These are phyloP conservation scores for Trachymyrmex cornetzi DNA, from an alignment of 1,140 invertebrate genomes.

Conservation along the genomic window DNA sequence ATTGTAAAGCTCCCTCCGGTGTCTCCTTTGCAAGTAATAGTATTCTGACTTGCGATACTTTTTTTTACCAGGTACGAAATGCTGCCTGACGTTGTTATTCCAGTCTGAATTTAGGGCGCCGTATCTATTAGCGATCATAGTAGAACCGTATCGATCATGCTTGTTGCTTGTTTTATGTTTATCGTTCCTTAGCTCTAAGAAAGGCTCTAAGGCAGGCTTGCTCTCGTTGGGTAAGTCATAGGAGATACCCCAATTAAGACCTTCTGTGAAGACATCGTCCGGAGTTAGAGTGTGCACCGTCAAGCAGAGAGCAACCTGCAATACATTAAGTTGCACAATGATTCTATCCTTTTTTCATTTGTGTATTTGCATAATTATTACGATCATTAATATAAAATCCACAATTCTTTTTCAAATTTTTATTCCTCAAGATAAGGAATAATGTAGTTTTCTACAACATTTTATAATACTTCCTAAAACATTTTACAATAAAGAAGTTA, in stretches of 20 bases:
- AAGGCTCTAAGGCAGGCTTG: conserved; percentile 87
- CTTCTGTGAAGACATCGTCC: conserved; percentile 89
- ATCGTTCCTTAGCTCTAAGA: conserved; percentile 81
- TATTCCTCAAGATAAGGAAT: neutral
- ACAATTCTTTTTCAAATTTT: neutral
- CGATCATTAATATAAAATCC: neutral
- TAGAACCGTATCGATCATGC: conserved; percentile 79
- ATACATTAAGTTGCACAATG: neutral
- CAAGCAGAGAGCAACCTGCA: conserved; percentile 88
- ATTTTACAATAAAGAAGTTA: neutral
- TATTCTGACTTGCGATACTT: conserved; percentile 80
- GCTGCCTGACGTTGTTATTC: conserved; percentile 74
- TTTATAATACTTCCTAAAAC: neutral
- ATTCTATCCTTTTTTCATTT: neutral
- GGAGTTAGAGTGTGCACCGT: conserved; percentile 87
- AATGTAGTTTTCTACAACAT: neutral
- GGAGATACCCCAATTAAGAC: conserved; percentile 92
- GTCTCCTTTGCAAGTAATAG: conserved; percentile 86
- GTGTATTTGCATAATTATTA: neutral
- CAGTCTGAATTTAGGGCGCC: conserved; percentile 65
- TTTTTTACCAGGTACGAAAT: conserved; percentile 68
- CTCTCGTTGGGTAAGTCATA: conserved; percentile 91
- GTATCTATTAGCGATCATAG: conserved; percentile 63
- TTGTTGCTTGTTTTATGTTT: conserved; percentile 70
- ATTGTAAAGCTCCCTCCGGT: conserved; percentile 88